Base-by-base conservation (phyloP, 2,113 vertebrate genomes). In the Catagonus wagneri region DNA sequence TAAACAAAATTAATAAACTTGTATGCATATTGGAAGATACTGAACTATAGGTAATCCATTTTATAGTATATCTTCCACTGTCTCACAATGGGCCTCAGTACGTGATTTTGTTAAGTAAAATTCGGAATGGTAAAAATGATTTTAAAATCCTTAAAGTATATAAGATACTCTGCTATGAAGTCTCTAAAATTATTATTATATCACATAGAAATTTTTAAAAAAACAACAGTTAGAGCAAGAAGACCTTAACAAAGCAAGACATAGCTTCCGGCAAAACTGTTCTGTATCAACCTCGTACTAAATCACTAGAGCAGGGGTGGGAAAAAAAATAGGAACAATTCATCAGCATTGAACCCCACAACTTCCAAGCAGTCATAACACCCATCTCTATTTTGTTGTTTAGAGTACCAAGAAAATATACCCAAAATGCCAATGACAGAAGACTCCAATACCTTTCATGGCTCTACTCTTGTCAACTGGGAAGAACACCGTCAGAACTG, bases 1-100 rank as follows among this genome's bases (percentile, higher is more conserved):
- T 80, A 90, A 65, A 4, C 44, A 90, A 90, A 86, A 85, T 86
- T 56, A 85, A 85, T 25, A 90, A 84, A 86, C 9, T 83, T 72
- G 29, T 16, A 9, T 23, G 34, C 39, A 60, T 60, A 74, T 15
- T 66, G 19, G 66, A 81, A 74, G 32, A 74, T 65, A 74, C n/a
- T 68, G 80, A 86, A 22, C 19, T 44, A 6, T 54, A 23, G 58
- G 32, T 75, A 61, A 75, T 94, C 44, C 66, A 9, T 68, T 90
- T 86, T 85, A n/a, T 60, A 10, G 44, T 20, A 44, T 66, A 60
- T 19, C 9, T 93, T 93, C 27, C 52, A 80, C 29, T 71, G 6
- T 71, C 61, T 44, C 56, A 71, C 32, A 71, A n/a, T 25, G 14
- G 75, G 29, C n/a, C 58, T 89, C 8, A 0, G 44, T 50, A 92